A percentile compares a stretch with the other conserved stretches of the same genome.
phyloP scores from a whole-genome alignment of 2,113 vertebrate species.

The Hypanus sabinus region DNA sequence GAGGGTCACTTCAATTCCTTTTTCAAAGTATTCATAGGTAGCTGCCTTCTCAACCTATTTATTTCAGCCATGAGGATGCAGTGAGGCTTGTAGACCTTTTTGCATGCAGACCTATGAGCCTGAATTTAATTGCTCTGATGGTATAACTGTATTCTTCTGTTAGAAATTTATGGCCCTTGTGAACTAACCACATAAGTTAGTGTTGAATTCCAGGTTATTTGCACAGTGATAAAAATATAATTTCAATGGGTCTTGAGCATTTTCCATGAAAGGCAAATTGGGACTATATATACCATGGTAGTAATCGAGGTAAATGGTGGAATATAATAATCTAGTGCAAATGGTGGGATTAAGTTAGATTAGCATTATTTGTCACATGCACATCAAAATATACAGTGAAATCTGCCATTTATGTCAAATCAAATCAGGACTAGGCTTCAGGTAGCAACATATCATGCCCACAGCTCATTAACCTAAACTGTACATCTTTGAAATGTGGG shows the following conservation, averaged over 20 bases:
- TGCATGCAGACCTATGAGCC: not conserved
- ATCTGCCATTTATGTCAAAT: no score
- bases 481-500: no score
- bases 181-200: not conserved
- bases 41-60: no score
- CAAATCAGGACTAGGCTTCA: no score
- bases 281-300: not conserved
- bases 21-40: no score
- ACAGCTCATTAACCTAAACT: no score
- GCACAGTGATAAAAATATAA: not conserved
- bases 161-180: not conserved
- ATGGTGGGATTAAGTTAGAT: not conserved
- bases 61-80: not conserved
- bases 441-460: no score
- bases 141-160: not conserved
- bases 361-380: no score
- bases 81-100: no score
- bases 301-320: not conserved
- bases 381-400: no score
- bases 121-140: not conserved
- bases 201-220: not conserved
- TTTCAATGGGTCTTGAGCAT: not conserved
- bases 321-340: not conserved
- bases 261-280: not conserved
- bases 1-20: no score